A percentile compares a stretch with the other conserved stretches of the same genome.
These are phyloP conservation scores for Paratilapia polleni DNA, from an alignment of 2,113 vertebrate species.

Conservation along the genomic window DNA sequence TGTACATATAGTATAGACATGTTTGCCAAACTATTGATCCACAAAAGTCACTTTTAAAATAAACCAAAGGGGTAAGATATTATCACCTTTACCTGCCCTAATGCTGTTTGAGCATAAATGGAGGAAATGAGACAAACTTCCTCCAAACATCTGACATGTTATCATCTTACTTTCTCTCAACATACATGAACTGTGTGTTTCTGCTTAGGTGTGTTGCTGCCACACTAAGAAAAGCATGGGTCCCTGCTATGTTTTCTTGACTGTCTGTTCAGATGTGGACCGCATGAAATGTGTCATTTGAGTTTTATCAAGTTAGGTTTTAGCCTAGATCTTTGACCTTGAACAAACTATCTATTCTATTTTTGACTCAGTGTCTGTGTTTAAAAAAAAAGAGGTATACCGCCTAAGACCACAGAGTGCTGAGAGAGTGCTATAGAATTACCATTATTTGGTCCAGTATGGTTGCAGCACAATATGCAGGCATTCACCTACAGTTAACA, in stretches of 20 bases:
- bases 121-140: background rate
- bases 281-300: rapidly evolving
- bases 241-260: background rate
- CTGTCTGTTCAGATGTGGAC: background rate
- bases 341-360: background rate
- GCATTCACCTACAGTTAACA: background rate
- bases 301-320: background rate
- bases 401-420: background rate
- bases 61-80: background rate
- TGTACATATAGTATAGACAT: background rate
- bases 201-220: background rate
- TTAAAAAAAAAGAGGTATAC: background rate
- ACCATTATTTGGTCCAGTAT: constrained; percentile 24
- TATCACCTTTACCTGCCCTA: constrained; percentile 2
- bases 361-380: background rate
- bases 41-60: background rate
- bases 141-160: background rate
- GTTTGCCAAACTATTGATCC: background rate
- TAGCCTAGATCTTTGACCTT: background rate
- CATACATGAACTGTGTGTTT: background rate
- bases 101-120: constrained; percentile 10
- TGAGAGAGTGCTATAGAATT: constrained; percentile 52
- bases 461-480: background rate
- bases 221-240: background rate
- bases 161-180: background rate